Conservation (phyloP, 2,113 vertebrate genomes). For the Azemiops feae region DNA sequence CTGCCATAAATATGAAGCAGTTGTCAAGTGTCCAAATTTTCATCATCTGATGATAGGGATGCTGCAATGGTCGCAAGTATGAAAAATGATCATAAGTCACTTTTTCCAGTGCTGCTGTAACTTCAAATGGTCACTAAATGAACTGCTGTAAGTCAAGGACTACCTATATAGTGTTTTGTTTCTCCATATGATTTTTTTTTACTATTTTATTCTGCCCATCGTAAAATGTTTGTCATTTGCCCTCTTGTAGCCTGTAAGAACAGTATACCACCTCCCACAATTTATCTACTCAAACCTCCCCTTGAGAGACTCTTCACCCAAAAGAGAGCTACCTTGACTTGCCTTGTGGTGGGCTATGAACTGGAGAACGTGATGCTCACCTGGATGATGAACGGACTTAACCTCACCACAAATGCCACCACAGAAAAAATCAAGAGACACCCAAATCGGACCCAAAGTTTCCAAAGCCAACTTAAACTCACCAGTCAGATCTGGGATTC, state of each 20-base stretch:
- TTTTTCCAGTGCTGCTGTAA: neutral
- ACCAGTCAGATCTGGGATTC: neutral
- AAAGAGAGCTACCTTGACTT: neutral
- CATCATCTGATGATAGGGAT: no score
- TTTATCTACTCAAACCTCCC: conserved; percentile 11
- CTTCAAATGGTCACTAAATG: neutral
- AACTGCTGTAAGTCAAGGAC: neutral
- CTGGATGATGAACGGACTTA: neutral
- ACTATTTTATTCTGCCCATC: neutral
- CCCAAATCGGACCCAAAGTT: conserved; percentile 2
- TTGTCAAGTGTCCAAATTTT: no score
- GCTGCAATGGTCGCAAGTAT: no score
- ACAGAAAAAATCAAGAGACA: neutral
- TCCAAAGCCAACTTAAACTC: conserved; percentile 5
- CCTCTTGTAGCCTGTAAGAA: neutral
- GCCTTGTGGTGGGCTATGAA: conserved; percentile 8
- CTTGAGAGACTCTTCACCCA: neutral
- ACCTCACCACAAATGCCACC: neutral
- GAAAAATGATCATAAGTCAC: no score
- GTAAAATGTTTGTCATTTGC: neutral
- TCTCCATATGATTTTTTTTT: neutral
- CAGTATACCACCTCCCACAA: neutral
- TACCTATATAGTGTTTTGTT: neutral
- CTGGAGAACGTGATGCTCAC: neutral
- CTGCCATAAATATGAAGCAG: no score